These are phyloP conservation scores for Cetonia aurata DNA, from an alignment of 2,888 invertebrate genomes.

Conservation along the genomic window DNA sequence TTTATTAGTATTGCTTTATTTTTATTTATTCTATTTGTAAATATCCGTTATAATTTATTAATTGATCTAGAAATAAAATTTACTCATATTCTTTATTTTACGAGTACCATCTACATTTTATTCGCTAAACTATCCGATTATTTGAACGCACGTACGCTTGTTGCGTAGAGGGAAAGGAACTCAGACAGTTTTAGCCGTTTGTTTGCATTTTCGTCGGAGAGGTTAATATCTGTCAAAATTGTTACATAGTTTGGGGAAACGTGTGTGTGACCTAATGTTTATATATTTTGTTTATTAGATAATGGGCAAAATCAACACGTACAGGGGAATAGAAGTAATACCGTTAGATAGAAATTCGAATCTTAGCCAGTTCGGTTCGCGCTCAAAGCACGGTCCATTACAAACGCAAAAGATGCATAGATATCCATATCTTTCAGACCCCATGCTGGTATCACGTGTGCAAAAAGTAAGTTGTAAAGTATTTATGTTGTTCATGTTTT, in stretches of 20 bases:
- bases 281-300: slow-evolving; percentile 45
- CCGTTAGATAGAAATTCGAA: slow-evolving; percentile 48
- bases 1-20: too few species aligned
- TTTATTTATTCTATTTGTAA: too few species aligned
- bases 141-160: not conserved
- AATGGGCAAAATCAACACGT: slow-evolving; percentile 53
- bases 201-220: slow-evolving; percentile 24
- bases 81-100: not conserved
- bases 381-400: slow-evolving; percentile 31
- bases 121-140: not conserved
- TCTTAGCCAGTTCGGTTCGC: slow-evolving; percentile 22
- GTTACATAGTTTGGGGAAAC: slow-evolving; percentile 33
- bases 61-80: not conserved
- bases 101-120: not conserved
- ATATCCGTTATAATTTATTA: too few species aligned
- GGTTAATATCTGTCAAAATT: slow-evolving; percentile 43
- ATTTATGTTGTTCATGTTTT: not conserved
- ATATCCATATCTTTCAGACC: slow-evolving; percentile 64
- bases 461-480: slow-evolving; percentile 64
- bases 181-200: slow-evolving; percentile 18
- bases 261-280: slow-evolving; percentile 23
- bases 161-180: slow-evolving; percentile 14
- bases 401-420: slow-evolving; percentile 51
- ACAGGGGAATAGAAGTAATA: slow-evolving; percentile 53
- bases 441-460: slow-evolving; percentile 68